Base-by-base conservation (phyloP, 2,888 invertebrate species). In the Timema cristinae region DNA sequence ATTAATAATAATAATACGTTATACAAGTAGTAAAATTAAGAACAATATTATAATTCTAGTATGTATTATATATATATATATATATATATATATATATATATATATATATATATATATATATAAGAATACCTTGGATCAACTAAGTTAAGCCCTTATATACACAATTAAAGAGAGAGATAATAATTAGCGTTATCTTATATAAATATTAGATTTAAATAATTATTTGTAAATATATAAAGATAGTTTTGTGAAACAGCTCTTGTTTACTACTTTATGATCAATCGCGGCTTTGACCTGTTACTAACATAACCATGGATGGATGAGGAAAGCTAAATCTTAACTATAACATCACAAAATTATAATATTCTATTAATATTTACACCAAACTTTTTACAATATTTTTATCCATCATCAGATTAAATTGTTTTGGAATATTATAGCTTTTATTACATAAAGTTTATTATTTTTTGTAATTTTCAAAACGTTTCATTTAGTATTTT, bases 281-380 rank as follows among this genome's bases (percentile, higher is more conserved):
- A n/a, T n/a, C n/a, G n/a, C n/a, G n/a, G n/a, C n/a, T n/a, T n/a
- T n/a, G n/a, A n/a, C n/a, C n/a, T n/a, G n/a, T n/a, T n/a, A n/a
- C n/a, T n/a, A n/a, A n/a, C n/a, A n/a, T n/a, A n/a, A n/a, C n/a
- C n/a, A n/a, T n/a, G n/a, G n/a, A 56, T 56, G 56, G 15, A 9
- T n/a, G 59, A 15, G 16, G 59, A 16, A 56, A 56, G 6, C 7
- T 56, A 56, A 56, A n/a, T 4, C 11, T 5, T 56, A 15, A 16
- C 59, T 15, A n/a, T 15, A 56, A 15, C 7, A n/a, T 54, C 54
- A 54, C 4, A n/a, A 5, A n/a, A 5, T 54, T 54, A 5, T 56
- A 15, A 56, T 56, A 56, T 56, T 56, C n/a, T 56, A 56, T 56
- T 56, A 56, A 15, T 56, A 56, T 56, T 56, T 15, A 15, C 16